Percentiles rank a stretch among this genome's conserved stretches.
These are phyloP conservation scores for Stomorhina lunata DNA, from an alignment of 2,888 invertebrate species.

Conservation along the genomic window DNA sequence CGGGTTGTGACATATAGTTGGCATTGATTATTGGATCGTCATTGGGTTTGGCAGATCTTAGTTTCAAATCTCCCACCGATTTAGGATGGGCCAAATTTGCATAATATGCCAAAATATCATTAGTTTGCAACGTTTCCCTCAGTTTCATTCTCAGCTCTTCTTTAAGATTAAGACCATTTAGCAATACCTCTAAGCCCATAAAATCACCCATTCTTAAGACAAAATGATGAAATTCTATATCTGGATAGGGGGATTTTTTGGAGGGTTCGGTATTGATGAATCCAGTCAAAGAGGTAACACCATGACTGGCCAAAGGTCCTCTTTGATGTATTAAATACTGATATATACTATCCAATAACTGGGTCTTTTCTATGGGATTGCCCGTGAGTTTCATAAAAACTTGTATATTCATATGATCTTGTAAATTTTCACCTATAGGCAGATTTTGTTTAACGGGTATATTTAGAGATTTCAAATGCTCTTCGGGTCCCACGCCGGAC, in stretches of 20 bases:
- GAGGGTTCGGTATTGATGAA: slow-evolving; percentile 81
- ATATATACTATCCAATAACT: slow-evolving; percentile 65
- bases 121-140: slow-evolving; percentile 43
- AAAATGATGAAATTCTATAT: slow-evolving; percentile 80
- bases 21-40: slow-evolving; percentile 83
- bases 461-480: slow-evolving; percentile 61
- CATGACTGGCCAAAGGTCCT: slow-evolving; percentile 69
- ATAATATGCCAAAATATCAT: slow-evolving; percentile 75
- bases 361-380: slow-evolving; percentile 7
- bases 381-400: slow-evolving; percentile 75
- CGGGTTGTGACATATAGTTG: slow-evolving; percentile 83
- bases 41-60: slow-evolving; percentile 82
- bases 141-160: slow-evolving; percentile 39
- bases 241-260: slow-evolving; percentile 79
- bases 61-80: slow-evolving; percentile 82
- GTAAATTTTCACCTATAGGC: slow-evolving; percentile 86
- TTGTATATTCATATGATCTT: slow-evolving; percentile 86
- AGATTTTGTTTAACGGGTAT: slow-evolving; percentile 69
- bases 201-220: slow-evolving; percentile 67
- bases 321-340: slow-evolving; percentile 77
- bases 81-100: slow-evolving; percentile 80
- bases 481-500: slow-evolving; percentile 70
- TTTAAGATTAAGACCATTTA: slow-evolving; percentile 45
- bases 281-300: slow-evolving; percentile 79
- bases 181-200: slow-evolving; percentile 71